phyloP scores from a whole-genome alignment of 2,797 vertebrate species.

The Ispidina picta region DNA sequence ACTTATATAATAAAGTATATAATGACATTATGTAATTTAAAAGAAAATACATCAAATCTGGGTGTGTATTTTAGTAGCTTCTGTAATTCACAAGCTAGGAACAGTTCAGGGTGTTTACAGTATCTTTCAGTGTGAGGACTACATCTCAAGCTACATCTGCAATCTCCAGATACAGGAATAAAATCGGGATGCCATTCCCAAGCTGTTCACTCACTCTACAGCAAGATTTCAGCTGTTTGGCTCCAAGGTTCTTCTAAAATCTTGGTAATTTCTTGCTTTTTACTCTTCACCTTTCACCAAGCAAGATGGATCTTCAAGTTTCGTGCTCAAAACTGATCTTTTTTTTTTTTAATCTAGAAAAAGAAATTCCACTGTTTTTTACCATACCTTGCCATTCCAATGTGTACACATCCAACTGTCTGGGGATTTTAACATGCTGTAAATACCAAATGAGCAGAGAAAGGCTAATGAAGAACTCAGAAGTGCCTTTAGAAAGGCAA shows the following conservation, averaged over 20 bases:
- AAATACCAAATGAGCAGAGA: not conserved
- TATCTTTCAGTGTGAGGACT: not conserved
- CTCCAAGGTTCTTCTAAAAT: not conserved
- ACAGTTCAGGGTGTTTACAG: accelerated
- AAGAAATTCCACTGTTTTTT: not conserved
- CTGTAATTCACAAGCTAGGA: not conserved
- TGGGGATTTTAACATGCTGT: not conserved
- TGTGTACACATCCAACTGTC: not conserved
- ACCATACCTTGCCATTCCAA: not conserved
- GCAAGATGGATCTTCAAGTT: not conserved
- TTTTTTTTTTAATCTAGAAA: not conserved
- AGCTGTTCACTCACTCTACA: not conserved
- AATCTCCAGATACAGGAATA: not conserved
- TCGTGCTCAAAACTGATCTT: not conserved
- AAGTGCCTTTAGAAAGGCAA: not conserved
- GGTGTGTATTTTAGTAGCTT: not conserved
- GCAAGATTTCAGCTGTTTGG: not conserved
- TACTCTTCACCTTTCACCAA: not conserved
- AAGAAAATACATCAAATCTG: too few relatives aligned
- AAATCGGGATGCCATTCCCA: not conserved
- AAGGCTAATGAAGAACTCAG: not conserved
- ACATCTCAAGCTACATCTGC: not conserved
- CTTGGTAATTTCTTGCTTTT: not conserved
- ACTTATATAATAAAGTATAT: too few relatives aligned
- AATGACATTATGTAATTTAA: not conserved